Base-by-base conservation (phyloP, 2,113 vertebrate genomes). In the Physeter macrocephalus region DNA sequence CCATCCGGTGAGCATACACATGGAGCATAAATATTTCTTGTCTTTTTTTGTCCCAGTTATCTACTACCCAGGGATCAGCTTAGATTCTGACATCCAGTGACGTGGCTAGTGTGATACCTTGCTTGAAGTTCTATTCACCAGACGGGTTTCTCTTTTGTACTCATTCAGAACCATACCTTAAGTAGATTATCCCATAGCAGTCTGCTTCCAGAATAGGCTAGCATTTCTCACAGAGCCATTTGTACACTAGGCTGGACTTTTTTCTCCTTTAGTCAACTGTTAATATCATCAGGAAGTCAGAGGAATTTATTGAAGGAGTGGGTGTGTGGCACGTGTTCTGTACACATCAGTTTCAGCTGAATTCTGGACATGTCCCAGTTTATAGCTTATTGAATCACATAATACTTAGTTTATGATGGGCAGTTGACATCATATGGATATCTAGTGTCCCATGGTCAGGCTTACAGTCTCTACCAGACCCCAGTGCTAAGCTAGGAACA, bases 91-190 rank as follows among this genome's bases (percentile, higher is more conserved):
- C 13, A 39, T 82, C 64, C 43, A 25, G 11, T 94, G 61, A 94
- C 18, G 17, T 43, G 66, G 61, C n/a, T 49, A 43, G 71, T 80
- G 8, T 90, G 64, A 49, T 67, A 88, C 34, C 69, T 88, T 85
- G 43, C 62, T 93, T 94, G 52, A 81, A 88, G 64, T 81, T 90
- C 59, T 90, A 23, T 90, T 94, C 57, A 84, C n/a, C 81, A 31
- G 25, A 39, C 77, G 67, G 59, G 54, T 95, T 87, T 94, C 46
- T 92, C 39, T 82, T 88, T 57, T 93, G 10, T 54, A 69, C 31
- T 54, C 82, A 88, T 89, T 96, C 12, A 96, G 54, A 93, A n/a
- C 54, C 43, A 71, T 84, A 39, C 41, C 14, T 90, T 88, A 86
- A 67, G 72, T 82, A 77, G 39, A 27, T 72, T 85, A 54, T 49